Conservation (phyloP, 2,888 invertebrate genomes). For the Caenorhabditis doughertyi region DNA sequence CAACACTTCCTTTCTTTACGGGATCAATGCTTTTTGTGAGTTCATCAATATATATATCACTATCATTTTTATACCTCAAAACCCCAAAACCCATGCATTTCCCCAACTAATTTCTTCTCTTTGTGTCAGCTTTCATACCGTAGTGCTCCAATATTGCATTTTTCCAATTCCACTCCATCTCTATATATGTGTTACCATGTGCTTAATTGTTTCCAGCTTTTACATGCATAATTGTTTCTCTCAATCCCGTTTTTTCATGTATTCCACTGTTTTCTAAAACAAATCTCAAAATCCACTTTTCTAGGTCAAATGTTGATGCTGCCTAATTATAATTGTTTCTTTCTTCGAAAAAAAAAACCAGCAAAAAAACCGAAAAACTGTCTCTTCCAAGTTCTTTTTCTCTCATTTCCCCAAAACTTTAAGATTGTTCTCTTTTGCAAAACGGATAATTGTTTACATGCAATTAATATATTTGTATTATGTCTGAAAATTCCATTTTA, state of each 20-base stretch:
- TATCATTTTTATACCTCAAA: conserved; percentile 40
- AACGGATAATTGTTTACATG: conserved; percentile 64
- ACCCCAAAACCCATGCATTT: neutral
- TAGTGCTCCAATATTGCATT: conserved; percentile 14
- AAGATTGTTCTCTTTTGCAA: conserved; percentile 61
- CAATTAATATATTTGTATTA: conserved; percentile 51
- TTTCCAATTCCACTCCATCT: neutral
- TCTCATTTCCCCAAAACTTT: conserved; percentile 61
- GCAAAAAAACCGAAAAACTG: conserved; percentile 2
- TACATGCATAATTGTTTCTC: conserved; percentile 3
- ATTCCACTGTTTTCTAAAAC: neutral
- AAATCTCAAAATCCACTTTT: conserved; percentile 21
- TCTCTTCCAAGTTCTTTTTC: conserved; percentile 14
- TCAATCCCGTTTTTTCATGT: conserved; percentile 14
- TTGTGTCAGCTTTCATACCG: conserved; percentile 36
- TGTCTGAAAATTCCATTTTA: conserved; percentile 17
- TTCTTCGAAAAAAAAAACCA: neutral
- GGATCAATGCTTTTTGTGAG: conserved; percentile 9
- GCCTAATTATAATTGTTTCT: neutral
- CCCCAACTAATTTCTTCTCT: too few species aligned
- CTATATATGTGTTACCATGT: conserved; percentile 42
- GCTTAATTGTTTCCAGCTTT: conserved; percentile 22
- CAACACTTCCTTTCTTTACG: conserved; percentile 25
- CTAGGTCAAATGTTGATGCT: conserved; percentile 35
- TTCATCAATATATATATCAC: conserved; percentile 1